Evolutionary conservation across 2,797 vertebrate genomes (phyloP).

Genomic region (Pseudopleuronectes americanus): DNA sequence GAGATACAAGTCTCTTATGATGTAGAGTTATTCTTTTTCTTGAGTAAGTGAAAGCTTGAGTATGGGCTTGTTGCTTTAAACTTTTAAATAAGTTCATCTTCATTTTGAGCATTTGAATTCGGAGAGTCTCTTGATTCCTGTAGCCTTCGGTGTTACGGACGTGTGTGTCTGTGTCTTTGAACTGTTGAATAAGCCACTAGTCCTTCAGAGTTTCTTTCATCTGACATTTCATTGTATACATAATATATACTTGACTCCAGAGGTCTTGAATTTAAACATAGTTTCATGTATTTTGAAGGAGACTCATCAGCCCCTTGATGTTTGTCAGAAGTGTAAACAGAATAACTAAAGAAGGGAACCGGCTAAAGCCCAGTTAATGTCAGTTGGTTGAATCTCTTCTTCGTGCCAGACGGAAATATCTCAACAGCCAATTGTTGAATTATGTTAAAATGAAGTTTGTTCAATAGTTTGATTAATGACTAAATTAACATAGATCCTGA

Average conservation of each 20-base stretch:
- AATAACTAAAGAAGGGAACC: neutral
- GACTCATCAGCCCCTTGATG: neutral
- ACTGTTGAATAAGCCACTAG: slow-evolving; percentile 15
- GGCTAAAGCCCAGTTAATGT: too few species aligned
- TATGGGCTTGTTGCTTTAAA: neutral
- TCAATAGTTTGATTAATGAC: neutral
- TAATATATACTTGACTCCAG: neutral
- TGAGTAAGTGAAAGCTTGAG: neutral
- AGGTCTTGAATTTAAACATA: neutral
- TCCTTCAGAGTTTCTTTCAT: slow-evolving; percentile 38
- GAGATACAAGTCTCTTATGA: neutral
- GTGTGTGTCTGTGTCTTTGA: slow-evolving; percentile 7
- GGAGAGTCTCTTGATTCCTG: neutral
- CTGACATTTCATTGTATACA: neutral
- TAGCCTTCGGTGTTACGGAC: slow-evolving; percentile 1
- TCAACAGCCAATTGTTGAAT: too few species aligned
- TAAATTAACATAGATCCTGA: neutral
- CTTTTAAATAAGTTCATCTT: neutral
- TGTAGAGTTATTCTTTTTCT: neutral
- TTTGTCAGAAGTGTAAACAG: slow-evolving; percentile 14
- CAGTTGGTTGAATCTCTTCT: too few species aligned
- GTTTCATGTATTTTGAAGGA: slow-evolving; percentile 4
- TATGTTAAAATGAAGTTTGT: too few species aligned
- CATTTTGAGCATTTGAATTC: slow-evolving; percentile 4
- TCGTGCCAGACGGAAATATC: too few species aligned